Base-by-base conservation (phyloP, 2,888 invertebrate species). In the Mythimna impura region DNA sequence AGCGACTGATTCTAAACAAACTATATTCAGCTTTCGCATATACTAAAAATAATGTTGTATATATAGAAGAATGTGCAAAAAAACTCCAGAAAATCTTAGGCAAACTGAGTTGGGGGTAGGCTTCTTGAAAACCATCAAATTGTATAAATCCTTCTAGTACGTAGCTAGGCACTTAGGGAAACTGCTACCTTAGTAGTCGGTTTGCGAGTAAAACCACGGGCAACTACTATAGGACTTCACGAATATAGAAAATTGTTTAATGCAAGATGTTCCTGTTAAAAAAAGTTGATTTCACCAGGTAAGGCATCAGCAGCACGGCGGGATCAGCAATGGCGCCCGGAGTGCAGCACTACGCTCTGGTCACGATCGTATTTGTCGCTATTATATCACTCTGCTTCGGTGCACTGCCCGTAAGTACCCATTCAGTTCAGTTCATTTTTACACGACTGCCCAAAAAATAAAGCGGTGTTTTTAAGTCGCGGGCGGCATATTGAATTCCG, bases 361-460 rank as follows among this genome's bases (percentile, higher is more conserved):
- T 89, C 69, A 84, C 86, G 47, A 77, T 92, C 73, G 77, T 92
- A 78, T 81, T 92, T 76, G 78, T 93, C 76, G 90, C 90, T 67
- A 87, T 93, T 71, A 82, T 91, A 69, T 88, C 90, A 62, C 91
- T 93, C 25, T 90, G 90, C 83, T 91, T 92, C 87, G 90, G 90
- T 77, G 93, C 93, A 54, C 94, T 94, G 89, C 93, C 93, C 84
- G 95, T 96, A 81, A 91, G 95, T 93, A 91, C 5, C 14, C 43
- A 14, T 43, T 43, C 8, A 30, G 30, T 30, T 30, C 30, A 30
- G 30, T 30, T 30, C 3, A 30, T 30, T 30, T 30, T 43, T 40
- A 30, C 30, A 30, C 30, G 30, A 30, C 30, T 30, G 30, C 30
- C 30, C 30, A 30, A 30, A 30, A 30, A n/a, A n/a, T n/a, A n/a